These are phyloP conservation scores for Sebastes nivosus DNA, from an alignment of 2,797 vertebrate genomes.

Conservation along the genomic window DNA sequence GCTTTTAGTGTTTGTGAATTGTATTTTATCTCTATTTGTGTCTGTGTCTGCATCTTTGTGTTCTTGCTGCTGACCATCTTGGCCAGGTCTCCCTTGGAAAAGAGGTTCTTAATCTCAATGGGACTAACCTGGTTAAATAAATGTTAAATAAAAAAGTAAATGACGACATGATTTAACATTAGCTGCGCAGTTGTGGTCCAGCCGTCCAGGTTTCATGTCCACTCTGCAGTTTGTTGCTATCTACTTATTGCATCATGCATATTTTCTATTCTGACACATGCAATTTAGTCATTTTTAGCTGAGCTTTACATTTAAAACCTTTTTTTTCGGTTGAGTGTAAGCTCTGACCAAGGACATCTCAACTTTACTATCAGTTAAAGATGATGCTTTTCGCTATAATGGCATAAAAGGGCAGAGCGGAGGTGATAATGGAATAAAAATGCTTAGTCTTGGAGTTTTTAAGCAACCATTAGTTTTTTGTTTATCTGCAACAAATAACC, in stretches of 20 bases:
- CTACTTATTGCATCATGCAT: not conserved
- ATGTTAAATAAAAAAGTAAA: not conserved
- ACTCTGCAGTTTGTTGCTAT: slow-evolving; percentile 16
- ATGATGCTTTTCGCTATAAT: not conserved
- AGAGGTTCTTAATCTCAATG: no score
- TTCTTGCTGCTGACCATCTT: no score
- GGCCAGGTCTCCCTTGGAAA: no score
- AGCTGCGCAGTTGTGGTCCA: slow-evolving; percentile 69
- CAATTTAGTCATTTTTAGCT: not conserved
- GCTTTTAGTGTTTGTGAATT: no score
- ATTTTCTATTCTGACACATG: not conserved
- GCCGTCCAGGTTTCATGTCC: slow-evolving; percentile 23
- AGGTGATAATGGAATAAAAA: not conserved
- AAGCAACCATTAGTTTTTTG: not conserved
- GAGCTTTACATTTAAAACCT: not conserved
- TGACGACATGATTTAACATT: slow-evolving; percentile 74
- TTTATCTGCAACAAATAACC: slow-evolving; percentile 19
- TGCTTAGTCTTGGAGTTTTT: not conserved
- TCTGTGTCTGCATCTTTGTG: no score
- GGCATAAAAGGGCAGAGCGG: not conserved
- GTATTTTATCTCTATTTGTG: no score
- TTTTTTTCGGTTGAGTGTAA: not conserved
- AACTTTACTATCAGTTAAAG: not conserved
- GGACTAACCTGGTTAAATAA: no score
- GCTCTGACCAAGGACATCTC: not conserved